Base-by-base conservation (phyloP, 2,797 vertebrate genomes). In the Carapus acus region DNA sequence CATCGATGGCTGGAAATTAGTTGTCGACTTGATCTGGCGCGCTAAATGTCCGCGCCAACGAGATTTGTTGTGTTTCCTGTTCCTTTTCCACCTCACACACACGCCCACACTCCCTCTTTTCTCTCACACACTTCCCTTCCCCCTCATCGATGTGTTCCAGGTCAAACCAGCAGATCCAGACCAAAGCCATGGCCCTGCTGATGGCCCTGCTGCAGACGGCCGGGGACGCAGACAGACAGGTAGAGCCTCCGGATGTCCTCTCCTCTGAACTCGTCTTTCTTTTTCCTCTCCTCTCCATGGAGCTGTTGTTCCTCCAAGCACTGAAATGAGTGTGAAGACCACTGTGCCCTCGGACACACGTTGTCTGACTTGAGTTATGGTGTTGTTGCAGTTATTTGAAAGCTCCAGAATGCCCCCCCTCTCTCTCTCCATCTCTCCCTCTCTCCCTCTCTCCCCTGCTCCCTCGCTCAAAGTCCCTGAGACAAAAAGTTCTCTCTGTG, bases 121-220 rank as follows among this genome's bases (percentile, higher is more conserved):
- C 18, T 53, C 18, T 62, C 20, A 59, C 34, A 1, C 17, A 4
- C 23, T 17, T 9, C 31, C 31, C 39, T 56, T 17, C 42, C 4
- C 54, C 36, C 15, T 65, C 4, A 62, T 24, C 22, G 2, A 19
- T 9, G 8, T 37, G 16, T 64, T 65, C 9, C 76, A 98, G 95
- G 77, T 88, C 87, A 0, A 94, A 95, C n/a, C 86, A 90, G 46
- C 90, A 93, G 78, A 88, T 97, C 50, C 96, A 98, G 78, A 94
- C 93, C 61, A 97, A 98, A 85, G 94, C 94, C 4, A 97, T 97
- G 94, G 95, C 96, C 0, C 85, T 99, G 22, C 87, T 98, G 2
- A 94, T 94, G 62, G 94, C 94, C 0, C 73, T 98, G 46, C 85
- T 97, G 17, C 94, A 94, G 85, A 91, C 90, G 0, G 90, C 92